Evolutionary conservation across 2,797 vertebrate species (phyloP).

Genomic region (Etheostoma nigrum): DNA sequence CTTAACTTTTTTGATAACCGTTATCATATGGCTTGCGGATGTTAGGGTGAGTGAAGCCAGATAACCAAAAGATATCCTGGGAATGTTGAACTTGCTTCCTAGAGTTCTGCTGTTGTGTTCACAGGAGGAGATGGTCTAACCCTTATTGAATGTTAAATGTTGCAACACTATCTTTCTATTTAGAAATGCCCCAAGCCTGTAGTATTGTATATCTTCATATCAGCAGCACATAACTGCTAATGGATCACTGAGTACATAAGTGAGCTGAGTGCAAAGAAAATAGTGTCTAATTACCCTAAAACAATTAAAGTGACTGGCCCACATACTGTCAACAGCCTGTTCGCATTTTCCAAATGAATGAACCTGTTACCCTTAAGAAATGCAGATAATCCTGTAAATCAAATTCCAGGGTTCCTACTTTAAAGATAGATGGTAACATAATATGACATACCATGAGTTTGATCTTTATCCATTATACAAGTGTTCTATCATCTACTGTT

Average conservation of each 20-base stretch:
- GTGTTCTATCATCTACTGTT: too few species aligned
- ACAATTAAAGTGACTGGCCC: slow-evolving; percentile 29
- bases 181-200: not conserved
- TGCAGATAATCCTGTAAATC: not conserved
- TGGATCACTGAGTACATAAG: slow-evolving; percentile 27
- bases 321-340: slow-evolving; percentile 26
- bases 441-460: too few species aligned
- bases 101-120: not conserved
- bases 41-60: too few species aligned
- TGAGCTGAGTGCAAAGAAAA: slow-evolving; percentile 24
- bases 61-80: too few species aligned
- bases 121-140: slow-evolving; percentile 4
- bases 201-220: not conserved
- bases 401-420: too few species aligned
- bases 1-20: too few species aligned
- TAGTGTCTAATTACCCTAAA: slow-evolving; percentile 34
- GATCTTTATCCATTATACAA: too few species aligned
- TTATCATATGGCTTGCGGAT: too few species aligned
- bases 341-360: slow-evolving; percentile 26
- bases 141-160: not conserved
- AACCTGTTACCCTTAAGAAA: slow-evolving; percentile 6
- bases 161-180: not conserved
- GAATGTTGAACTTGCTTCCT: not conserved
- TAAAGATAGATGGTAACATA: too few species aligned
- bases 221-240: slow-evolving; percentile 33